Base-by-base conservation (phyloP, 2,888 invertebrate species). In the Acronicta leporina region DNA sequence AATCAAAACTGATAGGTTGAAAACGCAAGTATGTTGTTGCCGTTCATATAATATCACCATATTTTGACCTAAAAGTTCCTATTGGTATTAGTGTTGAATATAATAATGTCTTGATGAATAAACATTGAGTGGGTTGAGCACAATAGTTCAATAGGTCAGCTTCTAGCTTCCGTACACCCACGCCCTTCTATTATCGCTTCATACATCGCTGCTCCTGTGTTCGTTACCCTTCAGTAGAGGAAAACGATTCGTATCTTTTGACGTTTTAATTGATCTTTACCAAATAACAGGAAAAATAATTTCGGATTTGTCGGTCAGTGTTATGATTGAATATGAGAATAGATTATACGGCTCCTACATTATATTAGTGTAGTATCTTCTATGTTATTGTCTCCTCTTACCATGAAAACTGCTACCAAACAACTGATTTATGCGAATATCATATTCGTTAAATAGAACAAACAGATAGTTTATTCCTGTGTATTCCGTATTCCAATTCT, bases 121-220 rank as follows among this genome's bases (percentile, higher is more conserved):
- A n/a, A 50, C 43, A 46, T 48, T 0, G 47, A 14, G 60, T 69
- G 58, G 58, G 59, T 33, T 53, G 50, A 44, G 42, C 45, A 56
- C 56, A 61, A 69, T 66, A 66, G 68, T 66, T 69, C 65, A 68
- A 69, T 75, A 62, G 59, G 65, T 66, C 58, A 58, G 47, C 13
- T 55, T 58, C 47, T 67, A 43, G 72, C 65, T 68, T 76, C 68
- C 49, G 50, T 47, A 55, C 65, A 53, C 55, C 73, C 77, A 76
- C 77, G 47, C 77, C 73, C 56, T 46, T 43, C 58, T 45, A 68
- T 68, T 68, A 57, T 65, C 33, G 56, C 50, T 68, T 38, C 50
- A 48, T 69, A 59, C 58, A 52, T 63, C 52, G 50, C 33, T 60
- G 58, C 45, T 61, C 20, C 11, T 61, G 48, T 53, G 70, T 49